Evolutionary conservation across 2,888 invertebrate species (phyloP).

Genomic region (Acanthopleura granulata): DNA sequence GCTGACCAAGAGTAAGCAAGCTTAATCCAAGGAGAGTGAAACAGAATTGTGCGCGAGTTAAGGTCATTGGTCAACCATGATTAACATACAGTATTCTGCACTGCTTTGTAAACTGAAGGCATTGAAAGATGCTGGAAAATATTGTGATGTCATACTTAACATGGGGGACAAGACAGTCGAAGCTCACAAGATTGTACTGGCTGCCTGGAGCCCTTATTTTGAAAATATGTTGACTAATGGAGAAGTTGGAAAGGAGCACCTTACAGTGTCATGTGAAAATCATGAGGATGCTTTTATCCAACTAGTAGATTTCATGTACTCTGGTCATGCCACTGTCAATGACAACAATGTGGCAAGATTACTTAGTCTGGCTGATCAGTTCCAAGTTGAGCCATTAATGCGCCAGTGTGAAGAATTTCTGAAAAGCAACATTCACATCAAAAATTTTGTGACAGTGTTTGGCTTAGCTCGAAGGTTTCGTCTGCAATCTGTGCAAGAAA

Average conservation of each 20-base stretch:
- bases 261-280: slow-evolving; percentile 67
- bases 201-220: slow-evolving; percentile 78
- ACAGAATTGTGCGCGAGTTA: too few relatives aligned
- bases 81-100: not conserved
- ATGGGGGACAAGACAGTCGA: slow-evolving; percentile 75
- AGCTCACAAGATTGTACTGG: slow-evolving; percentile 77
- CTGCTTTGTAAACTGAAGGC: slow-evolving; percentile 37
- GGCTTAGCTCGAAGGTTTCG: slow-evolving; percentile 76
- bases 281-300: slow-evolving; percentile 73
- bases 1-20: too few relatives aligned
- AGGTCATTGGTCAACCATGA: too few relatives aligned
- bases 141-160: slow-evolving; percentile 76
- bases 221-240: slow-evolving; percentile 74
- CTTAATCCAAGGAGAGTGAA: too few relatives aligned
- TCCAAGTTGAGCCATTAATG: slow-evolving; percentile 75
- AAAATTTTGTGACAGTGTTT: slow-evolving; percentile 77
- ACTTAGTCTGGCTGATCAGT: slow-evolving; percentile 76
- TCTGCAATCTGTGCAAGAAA: slow-evolving; percentile 74
- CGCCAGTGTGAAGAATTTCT: slow-evolving; percentile 78
- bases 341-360: slow-evolving; percentile 76
- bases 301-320: slow-evolving; percentile 78
- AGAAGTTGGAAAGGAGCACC: slow-evolving; percentile 29
- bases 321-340: slow-evolving; percentile 76
- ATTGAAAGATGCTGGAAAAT: slow-evolving; percentile 73
- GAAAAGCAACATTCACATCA: slow-evolving; percentile 75